Conservation (phyloP, 2,797 vertebrate genomes). For the Staurois parvus region DNA sequence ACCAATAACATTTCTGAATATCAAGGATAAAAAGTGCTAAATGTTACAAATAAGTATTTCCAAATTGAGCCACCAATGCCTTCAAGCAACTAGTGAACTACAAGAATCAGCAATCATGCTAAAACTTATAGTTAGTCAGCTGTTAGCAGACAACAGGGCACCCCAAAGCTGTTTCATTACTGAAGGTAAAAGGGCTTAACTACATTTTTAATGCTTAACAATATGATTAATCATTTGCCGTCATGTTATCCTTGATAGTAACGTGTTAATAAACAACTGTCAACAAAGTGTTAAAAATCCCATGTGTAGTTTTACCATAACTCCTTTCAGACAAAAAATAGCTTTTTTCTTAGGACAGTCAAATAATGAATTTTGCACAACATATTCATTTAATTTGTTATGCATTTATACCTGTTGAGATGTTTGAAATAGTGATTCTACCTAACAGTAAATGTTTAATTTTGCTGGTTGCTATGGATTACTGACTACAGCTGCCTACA, state of each 20-base stretch:
- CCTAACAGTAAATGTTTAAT: not conserved
- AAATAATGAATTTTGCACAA: not conserved
- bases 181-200: not conserved
- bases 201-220: not conserved
- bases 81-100: not conserved
- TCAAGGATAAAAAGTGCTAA: conserved; percentile 74
- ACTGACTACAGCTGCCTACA: not conserved
- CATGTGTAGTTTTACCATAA: not conserved
- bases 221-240: not conserved
- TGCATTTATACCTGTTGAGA: not conserved
- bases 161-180: no score
- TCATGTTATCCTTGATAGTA: not conserved
- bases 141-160: not conserved
- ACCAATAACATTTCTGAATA: conserved; percentile 69
- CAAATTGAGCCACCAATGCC: not conserved
- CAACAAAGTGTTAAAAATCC: no score
- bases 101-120: not conserved
- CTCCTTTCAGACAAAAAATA: not conserved
- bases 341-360: no score
- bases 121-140: not conserved
- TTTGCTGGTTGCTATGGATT: not conserved
- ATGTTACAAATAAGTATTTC: conserved; percentile 28
- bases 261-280: not conserved
- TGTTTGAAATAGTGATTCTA: no score
- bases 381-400: not conserved